Percentiles rank a stretch among this genome's conserved stretches.
Evolutionary conservation across 92 coral and sea anemone species (phyloP).

Genomic region (Palythoa grandiflora): DNA sequence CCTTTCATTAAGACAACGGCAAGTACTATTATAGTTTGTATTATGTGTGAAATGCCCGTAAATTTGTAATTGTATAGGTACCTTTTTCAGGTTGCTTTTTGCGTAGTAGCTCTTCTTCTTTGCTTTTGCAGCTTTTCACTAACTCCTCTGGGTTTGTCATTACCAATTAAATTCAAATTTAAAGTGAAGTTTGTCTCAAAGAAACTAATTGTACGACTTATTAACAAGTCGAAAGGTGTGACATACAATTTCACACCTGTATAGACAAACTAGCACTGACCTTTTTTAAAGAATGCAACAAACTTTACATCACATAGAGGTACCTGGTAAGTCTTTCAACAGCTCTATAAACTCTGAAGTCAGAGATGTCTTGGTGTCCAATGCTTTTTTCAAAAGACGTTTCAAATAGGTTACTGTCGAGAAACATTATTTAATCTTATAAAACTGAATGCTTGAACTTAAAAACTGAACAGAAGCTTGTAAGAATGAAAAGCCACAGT

Average conservation of each 20-base stretch:
- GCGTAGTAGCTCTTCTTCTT: slow-evolving; percentile 11
- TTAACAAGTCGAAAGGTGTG: not conserved
- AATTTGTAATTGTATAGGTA: not conserved
- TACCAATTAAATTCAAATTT: not conserved
- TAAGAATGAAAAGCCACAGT: not conserved
- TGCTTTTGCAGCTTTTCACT: slow-evolving; percentile 20
- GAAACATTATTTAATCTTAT: slow-evolving; percentile 12
- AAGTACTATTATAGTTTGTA: not conserved
- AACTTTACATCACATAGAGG: slow-evolving; percentile 6
- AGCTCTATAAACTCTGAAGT: slow-evolving; percentile 26
- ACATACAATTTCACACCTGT: not conserved
- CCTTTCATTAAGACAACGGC: not conserved
- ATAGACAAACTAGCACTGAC: slow-evolving; percentile 10
- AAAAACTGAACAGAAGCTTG: slow-evolving; percentile 16
- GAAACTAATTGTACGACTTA: not conserved
- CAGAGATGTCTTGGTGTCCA: slow-evolving; percentile 7
- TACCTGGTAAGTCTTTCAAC: slow-evolving; percentile 19
- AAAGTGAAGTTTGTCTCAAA: not conserved
- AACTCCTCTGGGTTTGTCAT: slow-evolving; percentile 6
- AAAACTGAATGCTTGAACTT: slow-evolving; percentile 4
- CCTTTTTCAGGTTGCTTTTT: slow-evolving; percentile 11
- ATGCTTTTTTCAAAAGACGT: slow-evolving; percentile 17
- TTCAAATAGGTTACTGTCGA: slow-evolving; percentile 13
- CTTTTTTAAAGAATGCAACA: not conserved
- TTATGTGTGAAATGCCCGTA: not conserved